A percentile compares a stretch with the other conserved stretches of the same genome.
These are phyloP conservation scores for Microtus obscurus DNA, from an alignment of 2,797 vertebrate species.

Conservation along the genomic window DNA sequence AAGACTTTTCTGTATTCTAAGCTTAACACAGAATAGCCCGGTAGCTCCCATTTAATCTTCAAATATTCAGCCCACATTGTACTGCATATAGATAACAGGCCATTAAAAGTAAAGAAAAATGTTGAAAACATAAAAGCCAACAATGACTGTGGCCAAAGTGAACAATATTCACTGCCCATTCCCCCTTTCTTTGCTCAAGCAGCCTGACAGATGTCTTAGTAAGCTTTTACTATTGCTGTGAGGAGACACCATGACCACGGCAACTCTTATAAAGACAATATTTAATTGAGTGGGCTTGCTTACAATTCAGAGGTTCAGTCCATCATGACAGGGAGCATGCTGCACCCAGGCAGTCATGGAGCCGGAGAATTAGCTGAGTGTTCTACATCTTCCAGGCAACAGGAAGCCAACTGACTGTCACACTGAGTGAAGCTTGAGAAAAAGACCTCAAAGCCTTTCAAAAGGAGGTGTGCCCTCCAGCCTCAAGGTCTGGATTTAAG, in stretches of 20 bases:
- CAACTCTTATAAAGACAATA: neutral
- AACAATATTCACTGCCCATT: neutral
- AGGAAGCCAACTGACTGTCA: neutral
- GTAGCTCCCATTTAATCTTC: neutral
- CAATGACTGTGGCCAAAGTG: neutral
- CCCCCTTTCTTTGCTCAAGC: neutral
- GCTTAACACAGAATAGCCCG: constrained; percentile 46
- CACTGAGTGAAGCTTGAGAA: neutral
- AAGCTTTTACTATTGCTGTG: neutral
- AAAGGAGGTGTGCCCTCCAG: neutral
- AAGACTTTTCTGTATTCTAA: constrained; percentile 16
- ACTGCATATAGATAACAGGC: neutral
- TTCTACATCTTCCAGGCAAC: neutral
- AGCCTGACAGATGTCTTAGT: neutral
- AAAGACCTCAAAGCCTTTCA: neutral
- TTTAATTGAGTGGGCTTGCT: neutral
- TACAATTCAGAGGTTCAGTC: neutral
- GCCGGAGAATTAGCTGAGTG: neutral
- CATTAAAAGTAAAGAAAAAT: neutral
- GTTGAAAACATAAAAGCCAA: neutral
- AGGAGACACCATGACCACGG: neutral
- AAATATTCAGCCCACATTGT: neutral
- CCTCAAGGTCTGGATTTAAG: neutral
- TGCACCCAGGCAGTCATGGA: neutral
- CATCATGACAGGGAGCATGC: neutral